These are phyloP conservation scores for Podocnemis expansa DNA, from an alignment of 2,113 vertebrate genomes.

Conservation along the genomic window DNA sequence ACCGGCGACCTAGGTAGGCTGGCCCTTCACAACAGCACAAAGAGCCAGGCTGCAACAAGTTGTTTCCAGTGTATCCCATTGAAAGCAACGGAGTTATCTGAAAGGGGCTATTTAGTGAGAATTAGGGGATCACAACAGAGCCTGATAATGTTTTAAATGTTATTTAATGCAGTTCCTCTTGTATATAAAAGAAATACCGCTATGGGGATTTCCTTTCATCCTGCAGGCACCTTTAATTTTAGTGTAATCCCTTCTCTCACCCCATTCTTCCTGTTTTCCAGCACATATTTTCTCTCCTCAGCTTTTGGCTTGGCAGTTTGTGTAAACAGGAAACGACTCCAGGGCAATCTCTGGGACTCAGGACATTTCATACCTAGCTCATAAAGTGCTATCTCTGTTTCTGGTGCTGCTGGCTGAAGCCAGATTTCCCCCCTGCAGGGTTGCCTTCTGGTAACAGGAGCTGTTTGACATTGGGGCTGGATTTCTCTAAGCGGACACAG, in stretches of 20 bases:
- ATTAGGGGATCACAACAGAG: background rate
- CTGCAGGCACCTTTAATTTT: background rate
- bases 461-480: conserved; percentile 7
- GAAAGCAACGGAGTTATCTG: background rate
- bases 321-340: background rate
- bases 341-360: background rate
- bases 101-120: background rate
- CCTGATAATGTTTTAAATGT: background rate
- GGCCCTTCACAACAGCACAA: background rate
- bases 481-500: background rate
- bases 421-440: background rate
- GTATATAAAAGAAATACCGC: background rate
- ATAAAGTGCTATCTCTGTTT: conserved; percentile 1
- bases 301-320: background rate
- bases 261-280: background rate
- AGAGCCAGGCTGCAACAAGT: accelerated
- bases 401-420: background rate
- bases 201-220: background rate
- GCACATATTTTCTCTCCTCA: background rate
- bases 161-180: background rate
- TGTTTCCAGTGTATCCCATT: background rate
- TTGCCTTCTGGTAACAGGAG: background rate
- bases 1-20: accelerated
- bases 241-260: background rate
- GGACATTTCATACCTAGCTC: conserved; percentile 27